A percentile compares a stretch with the other conserved stretches of the same genome.
phyloP scores from a whole-genome alignment of 1,140 invertebrate species.

The Nasonia vitripennis region DNA sequence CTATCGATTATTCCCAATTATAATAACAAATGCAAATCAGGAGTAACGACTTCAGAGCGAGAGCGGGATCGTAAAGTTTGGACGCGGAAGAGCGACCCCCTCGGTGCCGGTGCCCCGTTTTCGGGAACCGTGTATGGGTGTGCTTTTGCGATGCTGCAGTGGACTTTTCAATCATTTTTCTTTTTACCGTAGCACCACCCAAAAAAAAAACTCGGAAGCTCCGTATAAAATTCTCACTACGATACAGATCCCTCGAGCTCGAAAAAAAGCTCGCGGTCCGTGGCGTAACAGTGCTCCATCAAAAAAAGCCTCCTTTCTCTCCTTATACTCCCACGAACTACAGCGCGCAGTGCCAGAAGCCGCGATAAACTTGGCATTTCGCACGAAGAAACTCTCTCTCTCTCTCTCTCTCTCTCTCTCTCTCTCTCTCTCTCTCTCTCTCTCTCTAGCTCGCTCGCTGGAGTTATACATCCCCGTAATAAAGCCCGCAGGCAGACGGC shows the following conservation, averaged over 20 bases:
- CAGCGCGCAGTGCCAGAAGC: neutral
- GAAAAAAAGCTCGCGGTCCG: neutral
- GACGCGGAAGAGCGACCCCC: slow-evolving; percentile 30
- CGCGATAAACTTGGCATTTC: neutral
- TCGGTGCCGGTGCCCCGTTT: neutral
- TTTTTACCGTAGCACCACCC: no score
- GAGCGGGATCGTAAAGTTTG: slow-evolving; percentile 69
- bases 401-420: neutral
- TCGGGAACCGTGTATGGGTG: no score
- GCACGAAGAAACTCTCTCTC: neutral
- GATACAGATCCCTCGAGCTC: neutral
- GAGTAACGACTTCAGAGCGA: slow-evolving; percentile 69
- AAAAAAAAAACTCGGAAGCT: neutral
- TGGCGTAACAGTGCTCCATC: neutral
- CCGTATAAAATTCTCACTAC: neutral
- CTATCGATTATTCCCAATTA: slow-evolving; percentile 74
- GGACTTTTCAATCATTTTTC: no score
- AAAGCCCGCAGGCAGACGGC: neutral
- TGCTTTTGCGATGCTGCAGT: no score
- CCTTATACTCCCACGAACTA: neutral
- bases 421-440: neutral
- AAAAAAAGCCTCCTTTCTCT: neutral
- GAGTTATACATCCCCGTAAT: neutral
- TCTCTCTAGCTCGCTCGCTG: neutral
- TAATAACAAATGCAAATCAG: slow-evolving; percentile 74